These are phyloP conservation scores for Bolborhynchus lineola DNA, from an alignment of 2,113 vertebrate genomes.

Conservation along the genomic window DNA sequence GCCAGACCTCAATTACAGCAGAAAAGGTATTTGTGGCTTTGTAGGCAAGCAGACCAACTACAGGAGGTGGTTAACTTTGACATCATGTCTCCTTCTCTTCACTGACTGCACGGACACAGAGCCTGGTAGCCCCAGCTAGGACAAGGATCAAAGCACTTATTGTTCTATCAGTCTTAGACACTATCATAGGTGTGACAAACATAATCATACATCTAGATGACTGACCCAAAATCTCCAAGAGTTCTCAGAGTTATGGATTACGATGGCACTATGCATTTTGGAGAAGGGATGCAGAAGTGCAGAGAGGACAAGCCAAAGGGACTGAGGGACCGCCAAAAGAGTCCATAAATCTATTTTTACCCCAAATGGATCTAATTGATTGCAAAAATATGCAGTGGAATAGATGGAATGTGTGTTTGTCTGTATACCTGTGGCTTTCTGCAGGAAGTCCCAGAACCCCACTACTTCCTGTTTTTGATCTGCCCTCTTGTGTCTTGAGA, in stretches of 20 bases:
- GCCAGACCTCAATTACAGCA: background rate
- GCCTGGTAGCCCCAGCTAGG: background rate
- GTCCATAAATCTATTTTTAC: background rate
- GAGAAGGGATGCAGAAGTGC: background rate
- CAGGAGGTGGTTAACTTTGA: background rate
- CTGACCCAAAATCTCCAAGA: background rate
- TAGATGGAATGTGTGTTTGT: background rate
- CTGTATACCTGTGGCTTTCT: background rate
- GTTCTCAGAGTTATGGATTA: background rate
- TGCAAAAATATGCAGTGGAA: background rate
- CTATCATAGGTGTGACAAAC: background rate
- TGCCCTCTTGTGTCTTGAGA: constrained; percentile 20
- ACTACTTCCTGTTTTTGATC: constrained; percentile 3
- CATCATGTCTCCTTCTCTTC: background rate
- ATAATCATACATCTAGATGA: background rate
- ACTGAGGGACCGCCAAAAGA: background rate
- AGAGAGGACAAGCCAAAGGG: background rate
- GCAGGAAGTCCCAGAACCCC: background rate
- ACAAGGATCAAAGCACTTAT: background rate
- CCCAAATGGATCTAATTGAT: background rate
- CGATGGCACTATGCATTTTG: background rate
- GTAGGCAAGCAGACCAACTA: background rate
- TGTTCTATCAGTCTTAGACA: background rate
- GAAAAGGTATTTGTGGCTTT: background rate
- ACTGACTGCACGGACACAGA: background rate